A percentile compares a stretch with the other conserved stretches of the same genome.
phyloP scores from a whole-genome alignment of 2,113 vertebrate species.

The Pitta sordida region DNA sequence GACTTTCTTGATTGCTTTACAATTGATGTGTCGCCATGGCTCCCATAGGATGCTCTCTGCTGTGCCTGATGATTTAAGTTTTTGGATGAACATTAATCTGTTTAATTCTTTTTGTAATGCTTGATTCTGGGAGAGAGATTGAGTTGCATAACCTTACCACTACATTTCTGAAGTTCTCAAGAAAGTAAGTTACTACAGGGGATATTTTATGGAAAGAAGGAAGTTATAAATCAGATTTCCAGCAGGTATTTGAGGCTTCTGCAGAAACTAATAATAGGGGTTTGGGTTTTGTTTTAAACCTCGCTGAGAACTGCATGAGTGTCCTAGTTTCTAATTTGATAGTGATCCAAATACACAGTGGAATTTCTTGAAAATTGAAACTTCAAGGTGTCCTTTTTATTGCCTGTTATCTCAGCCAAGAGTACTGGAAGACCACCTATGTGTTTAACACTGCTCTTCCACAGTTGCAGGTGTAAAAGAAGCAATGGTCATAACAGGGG shows the following conservation, averaged over 20 bases:
- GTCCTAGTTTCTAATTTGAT: conserved; percentile 54
- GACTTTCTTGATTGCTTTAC: background rate
- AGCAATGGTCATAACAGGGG: background rate
- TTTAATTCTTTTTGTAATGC: conserved; percentile 27
- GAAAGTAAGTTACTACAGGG: background rate
- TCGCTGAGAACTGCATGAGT: conserved; percentile 17
- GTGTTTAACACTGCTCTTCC: conserved; percentile 16
- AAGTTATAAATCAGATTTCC: conserved; percentile 6
- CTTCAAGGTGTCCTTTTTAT: conserved; percentile 55
- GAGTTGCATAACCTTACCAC: background rate
- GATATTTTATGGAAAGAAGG: conserved; percentile 19
- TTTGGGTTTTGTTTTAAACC: conserved; percentile 35
- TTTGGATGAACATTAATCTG: background rate
- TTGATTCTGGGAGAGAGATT: background rate
- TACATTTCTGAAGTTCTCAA: background rate
- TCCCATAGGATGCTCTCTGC: conserved; percentile 17
- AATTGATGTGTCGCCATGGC: conserved; percentile 8
- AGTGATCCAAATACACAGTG: conserved; percentile 55
- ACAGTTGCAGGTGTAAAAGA: background rate
- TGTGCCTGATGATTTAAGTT: conserved; percentile 12
- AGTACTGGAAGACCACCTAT: conserved; percentile 30
- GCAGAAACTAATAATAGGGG: conserved; percentile 33
- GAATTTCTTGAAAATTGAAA: conserved; percentile 56
- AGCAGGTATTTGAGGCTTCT: conserved; percentile 25
- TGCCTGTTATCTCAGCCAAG: conserved; percentile 38